A percentile compares a stretch with the other conserved stretches of the same genome.
phyloP scores from a whole-genome alignment of 2,888 invertebrate genomes.

The Parasteatoda lunata region DNA sequence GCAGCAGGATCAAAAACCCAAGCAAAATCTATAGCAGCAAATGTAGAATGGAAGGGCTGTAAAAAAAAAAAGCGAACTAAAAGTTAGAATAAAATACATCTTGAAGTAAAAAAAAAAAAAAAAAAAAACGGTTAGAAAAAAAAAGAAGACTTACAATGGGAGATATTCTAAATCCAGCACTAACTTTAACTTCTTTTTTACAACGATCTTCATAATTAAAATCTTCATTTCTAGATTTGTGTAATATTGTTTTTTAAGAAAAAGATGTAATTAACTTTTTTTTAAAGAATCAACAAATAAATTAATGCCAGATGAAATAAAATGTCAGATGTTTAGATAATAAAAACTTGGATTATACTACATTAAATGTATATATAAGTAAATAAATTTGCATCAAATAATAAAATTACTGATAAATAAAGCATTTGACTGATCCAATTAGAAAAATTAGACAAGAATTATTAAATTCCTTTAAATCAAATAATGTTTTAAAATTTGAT shows the following conservation, averaged over 20 bases:
- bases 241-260: neutral
- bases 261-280: neutral
- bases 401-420: no score
- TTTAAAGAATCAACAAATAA: neutral
- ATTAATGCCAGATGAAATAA: neutral
- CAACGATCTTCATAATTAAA: constrained; percentile 59
- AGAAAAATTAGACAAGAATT: no score
- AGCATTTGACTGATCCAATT: no score
- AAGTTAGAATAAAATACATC: constrained; percentile 4
- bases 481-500: no score
- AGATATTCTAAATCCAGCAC: constrained; percentile 51
- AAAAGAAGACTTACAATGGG: constrained; percentile 27
- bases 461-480: no score
- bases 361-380: no score
- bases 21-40: constrained; percentile 50
- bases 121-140: neutral
- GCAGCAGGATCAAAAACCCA: constrained; percentile 63
- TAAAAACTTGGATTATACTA: neutral
- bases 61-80: neutral
- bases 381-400: no score
- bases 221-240: constrained; percentile 50
- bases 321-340: neutral
- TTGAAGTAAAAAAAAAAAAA: neutral
- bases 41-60: constrained; percentile 57
- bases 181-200: constrained; percentile 51